Evolutionary conservation across 2,797 vertebrate species (phyloP), one percentile per base, ranked within the genome.

Genomic region (Austrolebias charrua): DNA sequence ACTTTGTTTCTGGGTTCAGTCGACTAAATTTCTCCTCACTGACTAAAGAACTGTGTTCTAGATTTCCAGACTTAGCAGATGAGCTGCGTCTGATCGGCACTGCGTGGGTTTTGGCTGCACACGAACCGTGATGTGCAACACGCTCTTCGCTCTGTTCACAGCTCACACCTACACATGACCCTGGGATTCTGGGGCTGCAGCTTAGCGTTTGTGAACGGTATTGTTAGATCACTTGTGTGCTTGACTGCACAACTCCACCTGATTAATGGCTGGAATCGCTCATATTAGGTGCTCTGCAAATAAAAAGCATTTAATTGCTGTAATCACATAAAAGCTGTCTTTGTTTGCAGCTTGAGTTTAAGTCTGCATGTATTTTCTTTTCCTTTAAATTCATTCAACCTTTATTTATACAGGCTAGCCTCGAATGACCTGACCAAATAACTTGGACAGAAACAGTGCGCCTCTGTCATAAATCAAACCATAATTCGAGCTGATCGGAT

Each of bases 121-220:
- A 84, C 75, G 69, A 74, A 66, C 85, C 43, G n/a, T 46, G 80
- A 78, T 78, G 63, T 69, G 70, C 67, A 33, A 66, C 15, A 51
- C 66, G 49, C 58, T 69, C 31, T 75, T 11, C 56, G 9, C 44
- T 60, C 54, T 66, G 79, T 66, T 82, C 81, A 75, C 79, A 66
- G 80, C 78, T 83, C 65, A 79, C 87, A 84, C 88, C 88, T 83
- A 86, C 85, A 83, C 79, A 76, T 62, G 73, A 83, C 86, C 79
- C 76, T 61, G 75, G 62, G 71, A 80, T 82, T 73, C 73, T 73
- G 70, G 38, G 42, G 73, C 65, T 49, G 67, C 71, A 60, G 63
- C 76, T 66, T 63, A 43, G 54, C 38, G 66, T 62, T 63, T 69
- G 61, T 63, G 54, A 80, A 75, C 60, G 52, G 35, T 71, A 77